Percentiles rank a stretch among this genome's conserved stretches.
Evolutionary conservation across 2,888 invertebrate genomes (phyloP).

Genomic region (Pemphredon lugubris): DNA sequence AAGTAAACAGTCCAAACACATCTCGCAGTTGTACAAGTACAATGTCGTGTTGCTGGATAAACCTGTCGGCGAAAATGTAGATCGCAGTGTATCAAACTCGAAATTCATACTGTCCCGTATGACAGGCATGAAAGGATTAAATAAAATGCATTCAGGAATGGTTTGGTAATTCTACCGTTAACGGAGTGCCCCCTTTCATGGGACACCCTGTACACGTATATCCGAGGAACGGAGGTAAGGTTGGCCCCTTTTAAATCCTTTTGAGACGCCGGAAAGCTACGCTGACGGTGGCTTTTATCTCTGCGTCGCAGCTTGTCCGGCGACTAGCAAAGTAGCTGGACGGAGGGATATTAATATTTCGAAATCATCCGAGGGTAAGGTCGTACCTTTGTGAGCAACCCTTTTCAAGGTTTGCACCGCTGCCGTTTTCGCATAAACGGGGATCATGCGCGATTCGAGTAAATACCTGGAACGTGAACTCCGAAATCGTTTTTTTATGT

Average conservation of each 20-base stretch:
- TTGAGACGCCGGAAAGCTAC: constrained; percentile 48
- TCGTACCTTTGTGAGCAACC: constrained; percentile 32
- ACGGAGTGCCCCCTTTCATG: too few relatives aligned
- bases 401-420: constrained; percentile 8
- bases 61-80: too few relatives aligned
- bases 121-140: too few relatives aligned
- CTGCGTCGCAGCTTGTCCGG: constrained; percentile 9
- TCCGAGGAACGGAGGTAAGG: constrained; percentile 25
- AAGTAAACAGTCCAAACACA: too few relatives aligned
- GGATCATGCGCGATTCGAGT: neutral
- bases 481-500: neutral
- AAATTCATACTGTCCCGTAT: too few relatives aligned
- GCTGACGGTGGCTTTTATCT: constrained; percentile 56
- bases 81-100: too few relatives aligned
- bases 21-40: too few relatives aligned
- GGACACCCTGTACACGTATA: too few relatives aligned
- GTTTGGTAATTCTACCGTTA: too few relatives aligned
- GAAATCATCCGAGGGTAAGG: constrained; percentile 53
- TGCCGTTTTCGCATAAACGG: constrained; percentile 6
- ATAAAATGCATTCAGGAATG: too few relatives aligned
- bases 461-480: constrained; percentile 9
- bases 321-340: constrained; percentile 40
- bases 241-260: constrained; percentile 47
- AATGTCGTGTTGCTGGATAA: too few relatives aligned
- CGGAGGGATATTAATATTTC: constrained; percentile 55